Conservation (phyloP, 2,113 vertebrate genomes). For the Gorsachius goisagi region DNA sequence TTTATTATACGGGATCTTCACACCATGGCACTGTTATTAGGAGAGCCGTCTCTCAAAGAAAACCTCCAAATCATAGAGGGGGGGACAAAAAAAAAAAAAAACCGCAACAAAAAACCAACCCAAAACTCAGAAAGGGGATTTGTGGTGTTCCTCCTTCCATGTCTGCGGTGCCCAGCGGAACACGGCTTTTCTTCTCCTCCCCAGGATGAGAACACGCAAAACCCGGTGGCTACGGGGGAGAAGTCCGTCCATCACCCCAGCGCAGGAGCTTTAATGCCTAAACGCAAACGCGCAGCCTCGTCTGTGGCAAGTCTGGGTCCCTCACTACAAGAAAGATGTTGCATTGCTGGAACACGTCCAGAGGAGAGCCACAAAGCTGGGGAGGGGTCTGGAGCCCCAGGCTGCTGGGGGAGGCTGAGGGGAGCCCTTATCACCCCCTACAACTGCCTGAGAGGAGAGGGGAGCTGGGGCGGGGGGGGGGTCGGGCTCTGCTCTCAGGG, state of each 20-base stretch:
- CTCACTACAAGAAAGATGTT: no score
- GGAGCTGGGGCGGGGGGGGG: no score
- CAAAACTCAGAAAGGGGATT: not conserved
- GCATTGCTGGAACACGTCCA: no score
- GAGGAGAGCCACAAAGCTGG: no score
- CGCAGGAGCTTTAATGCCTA: not conserved
- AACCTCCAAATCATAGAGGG: not conserved
- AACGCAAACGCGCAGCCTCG: rapidly evolving
- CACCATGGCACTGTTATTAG: not conserved
- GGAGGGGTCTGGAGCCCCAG: no score
- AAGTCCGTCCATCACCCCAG: not conserved
- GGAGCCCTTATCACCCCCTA: no score
- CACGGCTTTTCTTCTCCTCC: not conserved
- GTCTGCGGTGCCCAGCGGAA: not conserved
- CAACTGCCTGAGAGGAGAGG: no score
- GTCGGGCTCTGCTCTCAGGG: no score
- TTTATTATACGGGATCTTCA: not conserved
- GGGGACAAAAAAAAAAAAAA: no score
- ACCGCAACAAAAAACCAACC: no score
- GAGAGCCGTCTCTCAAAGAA: not conserved
- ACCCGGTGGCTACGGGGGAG: not conserved
- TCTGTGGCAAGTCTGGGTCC: not conserved
- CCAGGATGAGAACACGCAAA: not conserved
- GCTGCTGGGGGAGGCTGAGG: no score
- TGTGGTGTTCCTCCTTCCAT: not conserved